Evolutionary conservation across 2,113 vertebrate genomes (phyloP).

Genomic region (Spermophilus dauricus): DNA sequence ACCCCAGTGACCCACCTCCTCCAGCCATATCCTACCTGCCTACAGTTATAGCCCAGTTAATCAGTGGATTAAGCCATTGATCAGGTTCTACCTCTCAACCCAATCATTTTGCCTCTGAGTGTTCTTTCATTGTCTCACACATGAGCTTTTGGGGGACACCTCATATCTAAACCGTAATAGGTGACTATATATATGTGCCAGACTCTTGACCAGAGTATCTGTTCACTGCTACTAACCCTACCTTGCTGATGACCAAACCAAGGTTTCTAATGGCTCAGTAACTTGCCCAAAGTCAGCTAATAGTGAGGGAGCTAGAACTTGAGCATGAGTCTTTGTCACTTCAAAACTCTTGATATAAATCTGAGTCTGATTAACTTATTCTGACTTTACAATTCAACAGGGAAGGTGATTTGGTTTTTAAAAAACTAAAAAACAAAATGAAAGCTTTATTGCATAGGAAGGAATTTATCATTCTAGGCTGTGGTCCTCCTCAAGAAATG

Average conservation of each 20-base stretch:
- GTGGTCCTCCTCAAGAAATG: not conserved
- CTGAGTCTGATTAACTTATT: not conserved
- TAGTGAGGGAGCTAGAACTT: not conserved
- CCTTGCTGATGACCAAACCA: not conserved
- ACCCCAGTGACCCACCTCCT: too few relatives aligned
- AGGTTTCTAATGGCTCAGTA: not conserved
- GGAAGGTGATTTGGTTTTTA: not conserved
- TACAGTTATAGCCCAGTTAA: too few relatives aligned
- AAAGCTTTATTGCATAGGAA: not conserved
- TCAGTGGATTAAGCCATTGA: too few relatives aligned
- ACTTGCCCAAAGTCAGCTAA: not conserved
- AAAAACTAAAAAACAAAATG: not conserved
- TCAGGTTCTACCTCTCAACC: too few relatives aligned
- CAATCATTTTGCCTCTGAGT: too few relatives aligned
- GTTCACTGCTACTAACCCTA: not conserved
- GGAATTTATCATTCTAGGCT: not conserved
- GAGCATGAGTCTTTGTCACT: not conserved
- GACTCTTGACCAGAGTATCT: not conserved
- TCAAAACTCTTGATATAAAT: not conserved
- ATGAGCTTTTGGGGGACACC: too few relatives aligned
- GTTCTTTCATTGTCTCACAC: too few relatives aligned
- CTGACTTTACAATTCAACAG: not conserved
- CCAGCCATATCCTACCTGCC: too few relatives aligned
- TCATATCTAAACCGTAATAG: too few relatives aligned
- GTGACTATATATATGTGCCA: too few relatives aligned